These are phyloP conservation scores for Willowsia nigromaculata DNA, from an alignment of 2,888 invertebrate genomes.

Conservation along the genomic window DNA sequence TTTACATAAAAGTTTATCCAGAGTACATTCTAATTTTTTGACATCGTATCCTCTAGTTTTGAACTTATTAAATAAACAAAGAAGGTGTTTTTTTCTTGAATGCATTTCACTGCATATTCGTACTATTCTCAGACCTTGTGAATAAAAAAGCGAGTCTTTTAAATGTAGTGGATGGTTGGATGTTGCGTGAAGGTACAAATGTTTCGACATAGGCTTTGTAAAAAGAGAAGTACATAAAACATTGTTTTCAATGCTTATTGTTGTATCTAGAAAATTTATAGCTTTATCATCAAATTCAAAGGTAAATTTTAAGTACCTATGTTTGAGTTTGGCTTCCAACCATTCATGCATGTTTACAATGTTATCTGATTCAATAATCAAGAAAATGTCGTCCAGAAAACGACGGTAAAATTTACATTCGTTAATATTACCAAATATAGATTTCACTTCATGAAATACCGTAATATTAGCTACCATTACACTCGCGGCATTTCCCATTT, in stretches of 20 bases:
- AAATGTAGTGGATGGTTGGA: slow-evolving; percentile 39
- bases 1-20: no score
- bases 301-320: slow-evolving; percentile 41
- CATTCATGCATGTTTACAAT: slow-evolving; percentile 14
- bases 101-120: neutral
- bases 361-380: neutral
- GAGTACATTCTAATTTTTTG: no score
- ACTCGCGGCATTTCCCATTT: slow-evolving; percentile 45
- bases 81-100: no score
- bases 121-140: slow-evolving; percentile 35
- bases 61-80: no score
- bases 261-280: slow-evolving; percentile 40
- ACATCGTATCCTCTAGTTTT: no score
- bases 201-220: slow-evolving; percentile 40
- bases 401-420: neutral
- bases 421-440: neutral
- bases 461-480: slow-evolving; percentile 29
- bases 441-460: neutral
- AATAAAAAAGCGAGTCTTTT: slow-evolving; percentile 47
- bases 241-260: neutral
- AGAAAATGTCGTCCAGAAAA: slow-evolving; percentile 43
- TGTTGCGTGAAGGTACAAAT: slow-evolving; percentile 14
- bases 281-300: neutral
- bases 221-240: slow-evolving; percentile 32
- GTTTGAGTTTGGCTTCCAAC: neutral